Percentiles rank a stretch among this genome's conserved stretches.
phyloP scores from a whole-genome alignment of 2,888 invertebrate species.

The Papilio gigon region DNA sequence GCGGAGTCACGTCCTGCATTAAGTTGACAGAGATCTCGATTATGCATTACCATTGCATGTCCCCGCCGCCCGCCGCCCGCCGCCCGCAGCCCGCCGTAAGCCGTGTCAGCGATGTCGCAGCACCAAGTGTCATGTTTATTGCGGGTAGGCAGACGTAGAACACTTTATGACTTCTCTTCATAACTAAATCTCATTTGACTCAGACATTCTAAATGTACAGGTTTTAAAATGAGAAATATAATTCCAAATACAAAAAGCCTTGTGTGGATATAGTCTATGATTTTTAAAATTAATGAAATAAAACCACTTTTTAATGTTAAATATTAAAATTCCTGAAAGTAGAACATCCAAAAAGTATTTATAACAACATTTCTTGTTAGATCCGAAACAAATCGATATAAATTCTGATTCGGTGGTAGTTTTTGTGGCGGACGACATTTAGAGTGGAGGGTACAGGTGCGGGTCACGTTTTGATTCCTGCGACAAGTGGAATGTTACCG shows the following conservation, averaged over 20 bases:
- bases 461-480: conserved; percentile 49
- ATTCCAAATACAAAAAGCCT: neutral
- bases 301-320: conserved; percentile 3
- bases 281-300: neutral
- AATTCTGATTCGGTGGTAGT: conserved; percentile 35
- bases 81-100: too few species aligned
- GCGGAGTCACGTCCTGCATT: conserved; percentile 53
- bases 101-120: conserved; percentile 24
- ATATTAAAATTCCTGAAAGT: conserved; percentile 24
- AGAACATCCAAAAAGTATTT: conserved; percentile 18
- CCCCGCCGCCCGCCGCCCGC: conserved; percentile 46
- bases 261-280: too few species aligned
- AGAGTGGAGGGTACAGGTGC: conserved; percentile 45
- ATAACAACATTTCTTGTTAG: conserved; percentile 10
- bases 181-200: neutral
- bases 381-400: conserved; percentile 36
- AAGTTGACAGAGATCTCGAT: conserved; percentile 53
- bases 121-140: conserved; percentile 21
- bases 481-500: conserved; percentile 46
- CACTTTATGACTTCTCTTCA: conserved; percentile 14
- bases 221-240: neutral
- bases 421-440: conserved; percentile 42
- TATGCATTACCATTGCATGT: conserved; percentile 53
- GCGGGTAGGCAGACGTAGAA: neutral
- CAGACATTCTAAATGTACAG: neutral